phyloP scores from a whole-genome alignment of 2,113 vertebrate species.

The Ailurus styani region DNA sequence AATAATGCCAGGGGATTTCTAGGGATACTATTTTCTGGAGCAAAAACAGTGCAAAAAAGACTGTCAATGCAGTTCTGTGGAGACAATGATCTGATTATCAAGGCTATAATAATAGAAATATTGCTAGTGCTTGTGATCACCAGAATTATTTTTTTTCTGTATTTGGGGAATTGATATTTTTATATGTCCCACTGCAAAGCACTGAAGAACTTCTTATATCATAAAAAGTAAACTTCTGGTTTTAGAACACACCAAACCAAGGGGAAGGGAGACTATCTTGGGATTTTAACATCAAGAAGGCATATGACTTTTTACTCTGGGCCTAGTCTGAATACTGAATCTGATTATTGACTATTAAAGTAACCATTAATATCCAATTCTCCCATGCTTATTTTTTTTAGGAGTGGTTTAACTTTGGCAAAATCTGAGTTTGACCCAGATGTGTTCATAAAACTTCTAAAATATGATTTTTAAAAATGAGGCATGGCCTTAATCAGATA shows the following conservation, averaged over 20 bases:
- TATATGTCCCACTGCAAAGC: not conserved
- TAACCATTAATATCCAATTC: not conserved
- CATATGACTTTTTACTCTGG: not conserved
- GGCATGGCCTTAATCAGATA: constrained; percentile 20
- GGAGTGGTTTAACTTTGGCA: not conserved
- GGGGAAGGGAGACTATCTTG: not conserved
- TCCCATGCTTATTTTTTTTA: not conserved
- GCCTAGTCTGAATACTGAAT: not conserved
- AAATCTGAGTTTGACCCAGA: not conserved
- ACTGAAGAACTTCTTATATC: not conserved
- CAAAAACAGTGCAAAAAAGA: constrained; percentile 17
- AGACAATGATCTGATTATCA: constrained; percentile 42
- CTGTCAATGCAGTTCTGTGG: constrained; percentile 27
- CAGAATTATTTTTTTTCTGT: not conserved
- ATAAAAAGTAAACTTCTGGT: not conserved
- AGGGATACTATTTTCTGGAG: not conserved
- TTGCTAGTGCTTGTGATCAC: not conserved
- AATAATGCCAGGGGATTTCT: constrained; percentile 42
- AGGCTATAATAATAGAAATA: constrained; percentile 45
- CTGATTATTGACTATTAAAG: not conserved
- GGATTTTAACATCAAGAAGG: not conserved
- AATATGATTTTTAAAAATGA: constrained; percentile 12
- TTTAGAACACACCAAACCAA: not conserved
- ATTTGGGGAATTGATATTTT: not conserved
- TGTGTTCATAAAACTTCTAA: not conserved